phyloP scores from a whole-genome alignment of 2,888 invertebrate species.

The Cataglyphis rosenhaueri region DNA sequence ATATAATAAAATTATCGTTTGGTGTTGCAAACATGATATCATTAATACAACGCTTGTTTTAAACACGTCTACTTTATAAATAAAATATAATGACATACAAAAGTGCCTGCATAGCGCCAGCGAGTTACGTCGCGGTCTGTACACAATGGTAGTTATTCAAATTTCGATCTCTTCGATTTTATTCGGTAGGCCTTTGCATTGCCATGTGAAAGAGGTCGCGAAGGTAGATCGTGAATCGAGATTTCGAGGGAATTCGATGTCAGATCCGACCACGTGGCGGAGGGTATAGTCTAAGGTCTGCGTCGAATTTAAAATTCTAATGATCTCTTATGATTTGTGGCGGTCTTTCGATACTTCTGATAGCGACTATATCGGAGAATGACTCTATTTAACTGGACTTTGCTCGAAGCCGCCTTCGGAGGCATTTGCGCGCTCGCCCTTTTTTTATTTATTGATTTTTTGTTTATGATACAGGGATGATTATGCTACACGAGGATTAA shows the following conservation, averaged over 20 bases:
- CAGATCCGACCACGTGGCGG: slow-evolving; percentile 74
- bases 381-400: slow-evolving; percentile 84
- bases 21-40: background rate
- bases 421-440: slow-evolving; percentile 45
- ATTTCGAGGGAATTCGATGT: slow-evolving; percentile 82
- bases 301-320: slow-evolving; percentile 84
- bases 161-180: slow-evolving; percentile 76
- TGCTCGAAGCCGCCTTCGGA: slow-evolving; percentile 76
- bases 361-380: slow-evolving; percentile 82
- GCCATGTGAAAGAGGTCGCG: slow-evolving; percentile 66
- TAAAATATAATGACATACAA: slow-evolving; percentile 10
- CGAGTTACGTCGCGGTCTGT: slow-evolving; percentile 48
- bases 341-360: slow-evolving; percentile 77
- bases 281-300: slow-evolving; percentile 51
- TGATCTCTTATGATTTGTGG: slow-evolving; percentile 83
- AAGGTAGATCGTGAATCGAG: slow-evolving; percentile 81
- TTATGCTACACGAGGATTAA: background rate
- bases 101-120: slow-evolving; percentile 13
- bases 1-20: background rate
- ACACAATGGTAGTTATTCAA: slow-evolving; percentile 82
- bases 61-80: slow-evolving; percentile 23
- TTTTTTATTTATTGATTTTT: slow-evolving; percentile 64
- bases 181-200: slow-evolving; percentile 68
- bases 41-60: background rate
- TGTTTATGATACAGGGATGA: slow-evolving; percentile 66